phyloP scores from a whole-genome alignment of 2,113 vertebrate species.

The Boulengeromyrus knoepffleri region DNA sequence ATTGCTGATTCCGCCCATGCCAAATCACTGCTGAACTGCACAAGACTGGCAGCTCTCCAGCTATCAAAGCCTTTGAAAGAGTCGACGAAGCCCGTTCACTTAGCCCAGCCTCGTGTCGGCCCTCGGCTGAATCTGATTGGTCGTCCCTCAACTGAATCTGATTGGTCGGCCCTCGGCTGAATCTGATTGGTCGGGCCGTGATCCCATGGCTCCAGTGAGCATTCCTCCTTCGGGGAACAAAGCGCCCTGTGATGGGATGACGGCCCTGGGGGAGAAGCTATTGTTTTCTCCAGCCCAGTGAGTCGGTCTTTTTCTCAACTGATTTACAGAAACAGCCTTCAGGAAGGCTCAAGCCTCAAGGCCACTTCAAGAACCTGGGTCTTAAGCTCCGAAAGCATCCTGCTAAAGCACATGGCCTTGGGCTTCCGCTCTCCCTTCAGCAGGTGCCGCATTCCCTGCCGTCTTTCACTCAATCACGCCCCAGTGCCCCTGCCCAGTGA shows the following conservation, averaged over 20 bases:
- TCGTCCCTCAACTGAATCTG: not conserved
- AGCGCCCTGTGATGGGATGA: not conserved
- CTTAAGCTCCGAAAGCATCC: not conserved
- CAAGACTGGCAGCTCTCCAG: not conserved
- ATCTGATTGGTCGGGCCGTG: constrained; percentile 5
- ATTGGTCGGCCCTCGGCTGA: not conserved
- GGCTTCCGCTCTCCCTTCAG: not conserved
- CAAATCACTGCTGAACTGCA: not conserved
- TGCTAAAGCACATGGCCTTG: not conserved
- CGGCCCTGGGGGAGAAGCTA: not conserved
- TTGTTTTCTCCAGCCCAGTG: constrained; percentile 5
- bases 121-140: constrained; percentile 3
- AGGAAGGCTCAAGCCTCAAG: not conserved
- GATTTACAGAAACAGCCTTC: not conserved
- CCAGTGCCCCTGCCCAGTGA: not conserved
- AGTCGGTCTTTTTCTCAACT: not conserved
- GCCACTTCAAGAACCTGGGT: not conserved
- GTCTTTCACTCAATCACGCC: not conserved
- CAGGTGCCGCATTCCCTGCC: not conserved
- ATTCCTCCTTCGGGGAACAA: constrained; percentile 25
- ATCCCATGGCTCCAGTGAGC: constrained; percentile 20
- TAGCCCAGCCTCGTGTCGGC: not conserved
- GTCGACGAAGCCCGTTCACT: not conserved
- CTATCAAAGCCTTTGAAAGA: not conserved
- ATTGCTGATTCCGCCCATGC: not conserved